phyloP scores from a whole-genome alignment of 2,888 invertebrate species.

The Cantharis nigra region DNA sequence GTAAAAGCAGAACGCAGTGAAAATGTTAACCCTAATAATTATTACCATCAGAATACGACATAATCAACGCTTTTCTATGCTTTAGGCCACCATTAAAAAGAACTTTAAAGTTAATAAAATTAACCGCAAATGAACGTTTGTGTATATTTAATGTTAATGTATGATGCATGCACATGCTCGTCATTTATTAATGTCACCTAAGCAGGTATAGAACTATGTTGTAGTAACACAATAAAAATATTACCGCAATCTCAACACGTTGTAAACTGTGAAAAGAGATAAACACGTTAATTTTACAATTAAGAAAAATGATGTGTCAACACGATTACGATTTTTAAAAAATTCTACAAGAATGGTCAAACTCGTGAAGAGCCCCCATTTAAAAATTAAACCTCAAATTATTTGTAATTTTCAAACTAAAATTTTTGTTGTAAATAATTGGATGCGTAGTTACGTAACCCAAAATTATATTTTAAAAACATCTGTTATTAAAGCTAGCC shows the following conservation, averaged over 20 bases:
- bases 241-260: neutral
- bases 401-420: neutral
- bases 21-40: neutral
- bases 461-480: neutral
- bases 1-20: neutral
- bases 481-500: slow-evolving; percentile 2
- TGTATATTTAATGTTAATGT: slow-evolving; percentile 2
- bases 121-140: neutral
- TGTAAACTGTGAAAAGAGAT: neutral
- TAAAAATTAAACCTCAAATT: neutral
- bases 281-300: neutral
- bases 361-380: neutral
- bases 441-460: neutral
- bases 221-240: neutral
- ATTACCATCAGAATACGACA: neutral
- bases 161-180: neutral
- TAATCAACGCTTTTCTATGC: neutral
- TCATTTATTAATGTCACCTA: slow-evolving; percentile 1
- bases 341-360: neutral
- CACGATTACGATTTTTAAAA: neutral
- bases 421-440: neutral
- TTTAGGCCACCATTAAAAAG: neutral
- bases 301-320: neutral
- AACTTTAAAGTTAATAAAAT: neutral
- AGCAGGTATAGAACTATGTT: neutral